phyloP scores from a whole-genome alignment of 2,888 invertebrate species.

The Stenodema calcarata region DNA sequence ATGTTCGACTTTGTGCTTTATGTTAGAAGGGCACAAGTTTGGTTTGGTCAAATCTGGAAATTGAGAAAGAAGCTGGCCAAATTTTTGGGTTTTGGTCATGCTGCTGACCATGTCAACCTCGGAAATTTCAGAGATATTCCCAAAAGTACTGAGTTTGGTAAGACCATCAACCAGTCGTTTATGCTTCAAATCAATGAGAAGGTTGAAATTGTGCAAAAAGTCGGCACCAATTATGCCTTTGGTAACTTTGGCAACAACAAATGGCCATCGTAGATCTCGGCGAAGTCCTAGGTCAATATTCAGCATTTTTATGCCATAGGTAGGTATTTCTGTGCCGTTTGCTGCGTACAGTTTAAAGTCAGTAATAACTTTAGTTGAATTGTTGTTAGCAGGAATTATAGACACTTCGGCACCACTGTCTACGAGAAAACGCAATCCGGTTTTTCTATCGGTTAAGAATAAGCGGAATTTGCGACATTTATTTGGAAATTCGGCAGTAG shows the following conservation, averaged over 20 bases:
- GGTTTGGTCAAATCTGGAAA: conserved; percentile 19
- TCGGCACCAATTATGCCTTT: conserved; percentile 56
- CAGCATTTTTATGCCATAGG: conserved; percentile 50
- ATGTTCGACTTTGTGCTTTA: conserved; percentile 43
- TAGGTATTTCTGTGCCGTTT: conserved; percentile 54
- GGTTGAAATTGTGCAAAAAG: conserved; percentile 12
- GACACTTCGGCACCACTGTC: conserved; percentile 53
- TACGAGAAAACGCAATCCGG: conserved; percentile 37
- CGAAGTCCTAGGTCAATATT: conserved; percentile 52
- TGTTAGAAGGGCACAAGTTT: not conserved
- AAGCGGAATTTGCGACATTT: not conserved
- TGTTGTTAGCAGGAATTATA: not conserved
- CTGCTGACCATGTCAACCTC: not conserved
- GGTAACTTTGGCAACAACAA: conserved; percentile 8
- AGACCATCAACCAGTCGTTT: not conserved
- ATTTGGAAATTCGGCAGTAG: not conserved
- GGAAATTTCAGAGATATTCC: not conserved
- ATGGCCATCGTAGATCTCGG: conserved; percentile 49
- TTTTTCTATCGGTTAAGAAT: not conserved
- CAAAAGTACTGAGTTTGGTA: conserved; percentile 4
- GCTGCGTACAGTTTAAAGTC: conserved; percentile 55
- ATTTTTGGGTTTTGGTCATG: not conserved
- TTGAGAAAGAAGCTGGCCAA: not conserved
- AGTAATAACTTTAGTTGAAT: not conserved
- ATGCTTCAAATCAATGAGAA: conserved; percentile 22